Evolutionary conservation across 1,140 invertebrate species (phyloP).

Genomic region (Ostrea edulis): DNA sequence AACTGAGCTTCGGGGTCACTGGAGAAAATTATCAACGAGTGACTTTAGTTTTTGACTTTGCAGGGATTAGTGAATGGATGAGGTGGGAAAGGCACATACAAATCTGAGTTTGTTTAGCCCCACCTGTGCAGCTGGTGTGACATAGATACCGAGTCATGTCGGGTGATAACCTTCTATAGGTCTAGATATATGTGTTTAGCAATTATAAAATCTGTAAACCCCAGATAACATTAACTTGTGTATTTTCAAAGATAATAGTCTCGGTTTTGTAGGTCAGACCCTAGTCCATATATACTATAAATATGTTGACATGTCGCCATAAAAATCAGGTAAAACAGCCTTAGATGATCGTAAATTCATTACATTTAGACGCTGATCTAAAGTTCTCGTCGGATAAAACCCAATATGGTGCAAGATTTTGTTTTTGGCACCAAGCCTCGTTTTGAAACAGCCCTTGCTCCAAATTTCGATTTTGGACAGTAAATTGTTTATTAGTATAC

Average conservation of each 20-base stretch:
- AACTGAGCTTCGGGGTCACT: not conserved
- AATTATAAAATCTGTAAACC: constrained; percentile 39
- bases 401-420: not conserved
- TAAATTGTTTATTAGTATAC: too few relatives aligned
- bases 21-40: not conserved
- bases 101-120: constrained; percentile 19
- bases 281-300: not conserved
- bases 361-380: not conserved
- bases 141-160: constrained; percentile 30
- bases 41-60: constrained; percentile 30
- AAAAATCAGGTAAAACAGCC: constrained; percentile 8
- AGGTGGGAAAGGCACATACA: constrained; percentile 15
- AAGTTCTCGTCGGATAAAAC: not conserved
- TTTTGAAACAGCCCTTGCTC: constrained; percentile 2
- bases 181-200: constrained; percentile 37
- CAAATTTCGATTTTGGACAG: too few relatives aligned
- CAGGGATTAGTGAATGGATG: constrained; percentile 10
- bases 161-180: constrained; percentile 15
- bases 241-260: constrained; percentile 32
- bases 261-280: not conserved
- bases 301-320: not conserved
- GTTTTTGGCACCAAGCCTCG: not conserved
- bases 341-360: constrained; percentile 8
- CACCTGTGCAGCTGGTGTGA: constrained; percentile 8
- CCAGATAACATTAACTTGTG: constrained; percentile 26